Evolutionary conservation across 2,797 vertebrate species (phyloP).

Genomic region (Pempheris klunzingeri): DNA sequence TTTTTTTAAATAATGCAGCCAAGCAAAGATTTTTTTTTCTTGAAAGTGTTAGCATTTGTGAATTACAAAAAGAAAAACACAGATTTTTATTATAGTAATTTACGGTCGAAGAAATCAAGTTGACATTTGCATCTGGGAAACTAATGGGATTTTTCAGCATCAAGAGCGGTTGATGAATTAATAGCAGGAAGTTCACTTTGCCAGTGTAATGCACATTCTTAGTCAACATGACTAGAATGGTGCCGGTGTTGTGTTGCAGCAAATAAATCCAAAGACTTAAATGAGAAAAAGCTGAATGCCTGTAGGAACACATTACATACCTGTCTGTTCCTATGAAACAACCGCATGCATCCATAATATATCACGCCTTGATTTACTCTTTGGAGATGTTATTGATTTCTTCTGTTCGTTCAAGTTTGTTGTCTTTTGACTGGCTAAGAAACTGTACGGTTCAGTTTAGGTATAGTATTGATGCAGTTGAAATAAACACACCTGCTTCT

Average conservation of each 20-base stretch:
- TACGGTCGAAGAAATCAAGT: constrained; percentile 59
- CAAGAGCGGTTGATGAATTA: constrained; percentile 62
- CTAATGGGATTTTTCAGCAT: constrained; percentile 71
- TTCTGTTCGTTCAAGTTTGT: not conserved
- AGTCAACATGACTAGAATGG: constrained; percentile 15
- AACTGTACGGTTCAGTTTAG: not conserved
- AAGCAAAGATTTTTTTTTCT: constrained; percentile 9
- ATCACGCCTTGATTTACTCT: constrained; percentile 1
- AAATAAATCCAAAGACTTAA: constrained; percentile 16
- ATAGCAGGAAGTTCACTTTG: constrained; percentile 38
- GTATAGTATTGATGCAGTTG: not conserved
- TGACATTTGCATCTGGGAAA: constrained; percentile 65
- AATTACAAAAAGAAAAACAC: constrained; percentile 36
- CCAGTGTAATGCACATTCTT: constrained; percentile 40
- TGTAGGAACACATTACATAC: constrained; percentile 23
- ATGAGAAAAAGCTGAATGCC: constrained; percentile 3
- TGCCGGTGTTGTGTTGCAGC: constrained; percentile 1
- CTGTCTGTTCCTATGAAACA: not conserved
- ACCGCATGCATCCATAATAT: not conserved
- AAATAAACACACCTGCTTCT: too few relatives aligned
- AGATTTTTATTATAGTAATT: constrained; percentile 57
- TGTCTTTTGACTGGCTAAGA: not conserved
- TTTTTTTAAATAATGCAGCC: constrained; percentile 41
- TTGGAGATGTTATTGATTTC: constrained; percentile 9
- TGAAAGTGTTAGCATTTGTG: constrained; percentile 35